These are phyloP conservation scores for Adelosebastes latens DNA, from an alignment of 2,797 vertebrate genomes.

Conservation along the genomic window DNA sequence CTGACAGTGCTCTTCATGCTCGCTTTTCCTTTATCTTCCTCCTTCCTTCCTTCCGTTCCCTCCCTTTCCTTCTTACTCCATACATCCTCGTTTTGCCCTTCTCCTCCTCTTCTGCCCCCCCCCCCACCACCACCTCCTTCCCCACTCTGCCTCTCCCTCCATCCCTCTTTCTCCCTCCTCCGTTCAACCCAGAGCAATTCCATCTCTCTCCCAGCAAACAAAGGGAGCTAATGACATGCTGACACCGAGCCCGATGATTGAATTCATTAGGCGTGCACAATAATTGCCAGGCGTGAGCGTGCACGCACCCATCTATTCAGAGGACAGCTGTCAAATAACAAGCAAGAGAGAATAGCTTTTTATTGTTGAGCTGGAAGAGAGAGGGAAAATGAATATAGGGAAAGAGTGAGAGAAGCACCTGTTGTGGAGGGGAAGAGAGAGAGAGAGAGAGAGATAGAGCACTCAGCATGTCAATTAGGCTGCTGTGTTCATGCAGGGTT, in stretches of 20 bases:
- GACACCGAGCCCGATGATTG: slow-evolving; percentile 81
- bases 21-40: slow-evolving; percentile 15
- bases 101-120: slow-evolving; percentile 5
- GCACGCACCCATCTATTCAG: slow-evolving; percentile 75
- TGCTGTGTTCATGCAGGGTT: slow-evolving; percentile 44
- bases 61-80: not conserved
- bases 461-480: slow-evolving; percentile 69
- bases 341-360: slow-evolving; percentile 75
- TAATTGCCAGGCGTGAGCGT: slow-evolving; percentile 73
- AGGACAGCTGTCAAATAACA: slow-evolving; percentile 82
- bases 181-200: slow-evolving; percentile 67
- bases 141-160: slow-evolving; percentile 10
- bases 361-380: slow-evolving; percentile 69
- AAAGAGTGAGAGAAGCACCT: slow-evolving; percentile 64
- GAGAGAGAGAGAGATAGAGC: slow-evolving; percentile 8
- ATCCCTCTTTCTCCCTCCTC: slow-evolving; percentile 32
- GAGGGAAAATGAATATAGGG: slow-evolving; percentile 44
- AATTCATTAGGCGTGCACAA: slow-evolving; percentile 81
- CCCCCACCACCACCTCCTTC: not conserved
- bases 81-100: slow-evolving; percentile 13
- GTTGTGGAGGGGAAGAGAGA: slow-evolving; percentile 51
- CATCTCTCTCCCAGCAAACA: slow-evolving; percentile 75
- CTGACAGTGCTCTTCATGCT: not conserved
- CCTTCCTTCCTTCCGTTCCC: slow-evolving; percentile 13
- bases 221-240: slow-evolving; percentile 79